These are phyloP conservation scores for Chrysomallon squamiferum DNA, from an alignment of 1,140 invertebrate genomes.

Conservation along the genomic window DNA sequence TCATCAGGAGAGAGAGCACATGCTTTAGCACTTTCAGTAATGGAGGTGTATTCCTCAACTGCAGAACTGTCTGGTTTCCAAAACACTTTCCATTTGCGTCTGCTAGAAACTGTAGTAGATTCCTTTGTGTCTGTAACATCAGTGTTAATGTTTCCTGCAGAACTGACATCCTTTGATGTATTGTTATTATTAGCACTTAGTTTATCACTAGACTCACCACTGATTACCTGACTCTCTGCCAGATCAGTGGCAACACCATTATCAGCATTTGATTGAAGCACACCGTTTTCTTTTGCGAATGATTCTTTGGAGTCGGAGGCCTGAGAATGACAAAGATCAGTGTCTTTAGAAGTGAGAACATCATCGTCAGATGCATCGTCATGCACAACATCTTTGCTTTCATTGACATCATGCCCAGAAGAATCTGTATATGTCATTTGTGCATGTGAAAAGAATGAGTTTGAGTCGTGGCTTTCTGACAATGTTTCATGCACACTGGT, in stretches of 20 bases:
- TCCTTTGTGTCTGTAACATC: background rate
- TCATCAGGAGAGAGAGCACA: slow-evolving; percentile 3
- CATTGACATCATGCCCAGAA: too few relatives aligned
- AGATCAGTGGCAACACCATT: background rate
- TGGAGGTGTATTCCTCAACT: background rate
- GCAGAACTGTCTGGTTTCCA: background rate
- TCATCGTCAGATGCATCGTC: too few relatives aligned
- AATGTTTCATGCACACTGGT: too few relatives aligned
- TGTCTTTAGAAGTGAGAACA: background rate
- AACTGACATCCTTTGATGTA: too few relatives aligned
- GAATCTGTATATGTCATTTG: too few relatives aligned
- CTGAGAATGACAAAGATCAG: background rate
- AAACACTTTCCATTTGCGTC: slow-evolving; percentile 2
- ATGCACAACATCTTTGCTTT: too few relatives aligned
- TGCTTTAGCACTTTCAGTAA: background rate
- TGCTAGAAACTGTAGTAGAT: background rate
- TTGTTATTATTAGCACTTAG: too few relatives aligned
- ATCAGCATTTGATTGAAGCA: background rate
- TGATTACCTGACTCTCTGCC: too few relatives aligned
- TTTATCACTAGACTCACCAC: too few relatives aligned
- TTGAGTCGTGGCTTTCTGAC: too few relatives aligned
- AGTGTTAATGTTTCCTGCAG: too few relatives aligned
- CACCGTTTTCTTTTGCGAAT: background rate
- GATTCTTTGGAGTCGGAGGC: slow-evolving; percentile 6
- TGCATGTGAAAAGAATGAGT: too few relatives aligned